These are phyloP conservation scores for Manis pentadactyla DNA, from an alignment of 2,797 vertebrate genomes.

Conservation along the genomic window DNA sequence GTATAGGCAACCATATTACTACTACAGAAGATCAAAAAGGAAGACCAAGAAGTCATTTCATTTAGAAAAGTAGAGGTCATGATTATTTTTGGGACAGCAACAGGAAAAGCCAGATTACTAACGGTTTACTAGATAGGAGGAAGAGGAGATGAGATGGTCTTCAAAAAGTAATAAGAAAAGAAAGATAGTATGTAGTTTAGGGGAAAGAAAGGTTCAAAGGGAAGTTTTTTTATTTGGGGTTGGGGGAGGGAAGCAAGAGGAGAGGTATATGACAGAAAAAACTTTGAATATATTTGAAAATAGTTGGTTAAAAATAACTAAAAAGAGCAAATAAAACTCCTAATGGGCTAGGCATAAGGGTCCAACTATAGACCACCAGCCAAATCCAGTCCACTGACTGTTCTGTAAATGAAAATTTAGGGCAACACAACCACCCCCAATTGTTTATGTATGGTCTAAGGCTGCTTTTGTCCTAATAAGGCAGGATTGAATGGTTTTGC, in stretches of 20 bases:
- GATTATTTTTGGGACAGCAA: not conserved
- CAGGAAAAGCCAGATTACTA: not conserved
- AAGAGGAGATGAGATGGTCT: not conserved
- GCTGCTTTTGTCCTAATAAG: not conserved
- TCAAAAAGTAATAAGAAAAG: not conserved
- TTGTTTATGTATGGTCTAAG: not conserved
- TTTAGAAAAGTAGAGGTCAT: not conserved
- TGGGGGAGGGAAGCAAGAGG: too few species aligned
- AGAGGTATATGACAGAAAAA: not conserved
- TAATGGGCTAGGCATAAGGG: not conserved
- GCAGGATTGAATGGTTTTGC: not conserved
- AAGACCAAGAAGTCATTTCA: not conserved
- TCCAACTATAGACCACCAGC: not conserved
- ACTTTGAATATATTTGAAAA: not conserved
- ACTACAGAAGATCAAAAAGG: not conserved
- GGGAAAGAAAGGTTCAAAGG: not conserved
- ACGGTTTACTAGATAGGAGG: not conserved
- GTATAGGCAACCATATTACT: not conserved
- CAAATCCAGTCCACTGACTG: not conserved
- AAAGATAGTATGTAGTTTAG: not conserved
- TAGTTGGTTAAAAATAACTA: constrained; percentile 5
- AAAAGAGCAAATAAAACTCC: not conserved
- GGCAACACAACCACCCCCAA: not conserved
- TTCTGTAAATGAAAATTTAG: constrained; percentile 13
- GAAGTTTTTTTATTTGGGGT: not conserved